A percentile compares a stretch with the other conserved stretches of the same genome.
Evolutionary conservation across 1,140 invertebrate species (phyloP).

Genomic region (Matsumurasca onukii): DNA sequence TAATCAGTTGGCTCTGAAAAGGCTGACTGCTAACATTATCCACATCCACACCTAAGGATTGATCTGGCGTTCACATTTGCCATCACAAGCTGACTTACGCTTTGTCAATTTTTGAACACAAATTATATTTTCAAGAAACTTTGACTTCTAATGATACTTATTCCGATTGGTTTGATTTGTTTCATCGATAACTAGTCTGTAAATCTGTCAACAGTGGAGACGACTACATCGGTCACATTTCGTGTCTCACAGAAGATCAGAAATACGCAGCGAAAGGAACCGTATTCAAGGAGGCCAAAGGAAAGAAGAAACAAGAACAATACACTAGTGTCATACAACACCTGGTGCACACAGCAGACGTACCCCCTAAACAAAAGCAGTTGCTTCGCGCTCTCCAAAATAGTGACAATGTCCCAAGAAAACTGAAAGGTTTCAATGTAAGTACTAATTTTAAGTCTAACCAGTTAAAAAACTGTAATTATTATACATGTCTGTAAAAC

Average conservation of each 20-base stretch:
- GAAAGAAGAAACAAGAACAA: conserved; percentile 83
- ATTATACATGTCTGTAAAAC: neutral
- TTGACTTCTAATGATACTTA: too few species aligned
- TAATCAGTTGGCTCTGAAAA: too few species aligned
- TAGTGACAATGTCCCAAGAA: conserved; percentile 75
- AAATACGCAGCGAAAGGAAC: conserved; percentile 85
- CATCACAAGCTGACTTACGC: too few species aligned
- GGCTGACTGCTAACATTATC: too few species aligned
- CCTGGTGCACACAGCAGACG: conserved; percentile 60
- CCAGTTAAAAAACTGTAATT: neutral
- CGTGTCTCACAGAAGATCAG: conserved; percentile 88
- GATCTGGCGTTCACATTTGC: too few species aligned
- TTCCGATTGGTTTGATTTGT: too few species aligned
- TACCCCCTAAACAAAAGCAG: conserved; percentile 56
- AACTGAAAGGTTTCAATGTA: conserved; percentile 18
- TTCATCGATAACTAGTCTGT: too few species aligned
- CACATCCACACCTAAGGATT: too few species aligned
- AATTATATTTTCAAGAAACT: neutral
- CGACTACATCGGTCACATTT: conserved; percentile 80
- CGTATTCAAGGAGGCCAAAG: conserved; percentile 78
- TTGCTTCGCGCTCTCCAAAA: conserved; percentile 68
- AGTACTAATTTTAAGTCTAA: neutral
- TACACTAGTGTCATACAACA: conserved; percentile 85
- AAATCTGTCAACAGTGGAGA: conserved; percentile 65
- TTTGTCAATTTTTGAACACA: too few species aligned